phyloP scores from a whole-genome alignment of 2,113 vertebrate genomes.

The Chloroceryle aenea region DNA sequence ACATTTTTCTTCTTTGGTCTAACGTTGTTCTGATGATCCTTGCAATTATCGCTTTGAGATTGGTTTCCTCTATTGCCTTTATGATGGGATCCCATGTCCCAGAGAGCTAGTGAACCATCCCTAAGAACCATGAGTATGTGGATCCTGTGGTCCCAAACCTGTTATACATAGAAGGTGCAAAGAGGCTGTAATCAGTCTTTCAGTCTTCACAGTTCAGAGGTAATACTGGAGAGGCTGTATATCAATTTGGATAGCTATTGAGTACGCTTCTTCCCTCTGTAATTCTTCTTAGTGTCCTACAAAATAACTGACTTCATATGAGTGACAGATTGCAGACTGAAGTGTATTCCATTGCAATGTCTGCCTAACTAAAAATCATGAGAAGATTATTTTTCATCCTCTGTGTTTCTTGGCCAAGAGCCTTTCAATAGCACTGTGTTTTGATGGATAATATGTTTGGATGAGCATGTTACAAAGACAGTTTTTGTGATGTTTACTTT shows the following conservation, averaged over 20 bases:
- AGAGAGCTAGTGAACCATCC: background rate
- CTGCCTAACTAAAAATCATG: background rate
- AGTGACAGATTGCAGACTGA: background rate
- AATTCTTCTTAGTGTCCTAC: background rate
- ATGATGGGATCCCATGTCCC: background rate
- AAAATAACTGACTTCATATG: background rate
- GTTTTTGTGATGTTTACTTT: background rate
- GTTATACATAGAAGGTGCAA: background rate
- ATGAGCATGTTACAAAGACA: background rate
- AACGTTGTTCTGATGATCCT: background rate
- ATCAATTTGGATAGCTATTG: background rate
- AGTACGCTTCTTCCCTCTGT: background rate
- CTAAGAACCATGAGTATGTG: background rate
- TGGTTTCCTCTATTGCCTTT: background rate
- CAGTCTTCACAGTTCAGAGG: background rate
- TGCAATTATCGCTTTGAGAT: background rate
- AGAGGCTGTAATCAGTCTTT: background rate
- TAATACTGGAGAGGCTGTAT: background rate
- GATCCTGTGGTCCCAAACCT: background rate
- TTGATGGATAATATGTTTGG: background rate
- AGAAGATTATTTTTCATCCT: background rate
- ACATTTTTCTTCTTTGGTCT: background rate
- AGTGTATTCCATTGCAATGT: background rate
- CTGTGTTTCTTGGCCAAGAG: background rate
- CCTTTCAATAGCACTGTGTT: background rate